Conservation (phyloP, 2,797 vertebrate genomes). For the Trachurus trachurus region DNA sequence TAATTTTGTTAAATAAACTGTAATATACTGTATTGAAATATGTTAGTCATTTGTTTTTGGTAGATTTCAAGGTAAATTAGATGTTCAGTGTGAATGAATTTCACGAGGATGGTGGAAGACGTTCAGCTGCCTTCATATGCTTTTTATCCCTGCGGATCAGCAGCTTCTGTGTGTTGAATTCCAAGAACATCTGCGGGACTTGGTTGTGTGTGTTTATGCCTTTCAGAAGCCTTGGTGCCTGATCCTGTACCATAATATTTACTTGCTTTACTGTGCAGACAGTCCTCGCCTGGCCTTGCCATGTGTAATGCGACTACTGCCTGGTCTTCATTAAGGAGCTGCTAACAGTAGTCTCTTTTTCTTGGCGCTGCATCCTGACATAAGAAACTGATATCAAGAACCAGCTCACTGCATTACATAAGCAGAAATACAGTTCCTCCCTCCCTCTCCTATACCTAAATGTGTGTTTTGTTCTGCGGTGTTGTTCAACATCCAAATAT, state of each 20-base stretch:
- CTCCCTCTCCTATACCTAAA: constrained; percentile 52
- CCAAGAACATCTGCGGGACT: constrained; percentile 41
- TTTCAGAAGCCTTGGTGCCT: constrained; percentile 41
- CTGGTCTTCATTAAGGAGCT: constrained; percentile 67
- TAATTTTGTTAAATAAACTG: no score
- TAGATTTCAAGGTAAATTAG: background rate
- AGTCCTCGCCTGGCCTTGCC: constrained; percentile 35
- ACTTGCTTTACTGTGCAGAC: constrained; percentile 37
- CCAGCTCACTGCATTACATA: constrained; percentile 64
- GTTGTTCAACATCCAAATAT: constrained; percentile 60
- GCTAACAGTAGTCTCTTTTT: constrained; percentile 81
- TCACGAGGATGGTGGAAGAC: constrained; percentile 4
- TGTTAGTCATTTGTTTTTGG: background rate
- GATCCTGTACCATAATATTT: constrained; percentile 68
- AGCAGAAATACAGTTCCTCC: constrained; percentile 51
- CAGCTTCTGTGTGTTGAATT: constrained; percentile 28
- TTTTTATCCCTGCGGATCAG: constrained; percentile 34
- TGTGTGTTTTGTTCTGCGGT: constrained; percentile 74
- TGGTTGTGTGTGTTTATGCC: constrained; percentile 30
- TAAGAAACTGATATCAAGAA: constrained; percentile 69
- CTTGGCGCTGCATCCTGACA: constrained; percentile 70
- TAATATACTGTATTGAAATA: background rate
- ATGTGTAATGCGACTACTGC: constrained; percentile 51
- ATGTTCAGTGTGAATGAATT: background rate
- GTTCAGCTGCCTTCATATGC: constrained; percentile 19